Percentiles rank a stretch among this genome's conserved stretches.
Evolutionary conservation across 2,888 invertebrate species (phyloP).

Genomic region (Acrocera orbiculus): DNA sequence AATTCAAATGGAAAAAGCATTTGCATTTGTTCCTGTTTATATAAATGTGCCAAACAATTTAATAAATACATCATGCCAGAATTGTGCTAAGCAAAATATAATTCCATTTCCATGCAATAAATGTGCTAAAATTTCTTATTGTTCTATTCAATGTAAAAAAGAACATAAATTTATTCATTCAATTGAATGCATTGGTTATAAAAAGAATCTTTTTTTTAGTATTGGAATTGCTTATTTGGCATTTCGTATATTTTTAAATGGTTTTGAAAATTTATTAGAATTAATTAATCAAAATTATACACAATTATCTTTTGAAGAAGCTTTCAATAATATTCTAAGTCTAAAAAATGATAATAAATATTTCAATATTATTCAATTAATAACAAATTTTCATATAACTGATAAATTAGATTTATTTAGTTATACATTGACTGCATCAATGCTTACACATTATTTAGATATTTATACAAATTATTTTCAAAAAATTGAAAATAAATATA

Average conservation of each 20-base stretch:
- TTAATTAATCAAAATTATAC: neutral
- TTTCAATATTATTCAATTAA: slow-evolving; percentile 36
- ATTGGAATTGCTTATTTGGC: slow-evolving; percentile 66
- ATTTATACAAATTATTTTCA: slow-evolving; percentile 43
- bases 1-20: slow-evolving; percentile 62
- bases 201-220: slow-evolving; percentile 43
- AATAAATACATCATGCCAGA: slow-evolving; percentile 36
- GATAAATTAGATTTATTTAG: slow-evolving; percentile 45
- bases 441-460: slow-evolving; percentile 44
- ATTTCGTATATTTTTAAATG: slow-evolving; percentile 43
- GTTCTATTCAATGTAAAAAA: slow-evolving; percentile 40
- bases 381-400: slow-evolving; percentile 54
- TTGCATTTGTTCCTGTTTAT: slow-evolving; percentile 50
- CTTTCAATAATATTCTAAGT: slow-evolving; percentile 21
- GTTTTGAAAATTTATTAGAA: slow-evolving; percentile 12
- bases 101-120: slow-evolving; percentile 45
- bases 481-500: slow-evolving; percentile 5
- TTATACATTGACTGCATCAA: slow-evolving; percentile 48
- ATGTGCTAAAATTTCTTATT: slow-evolving; percentile 47
- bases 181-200: slow-evolving; percentile 50
- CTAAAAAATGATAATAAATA: neutral
- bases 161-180: slow-evolving; percentile 39
- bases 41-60: slow-evolving; percentile 16
- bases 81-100: slow-evolving; percentile 42
- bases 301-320: neutral